A percentile compares a stretch with the other conserved stretches of the same genome.
Evolutionary conservation across 2,113 vertebrate genomes (phyloP).

Genomic region (Murina feae): DNA sequence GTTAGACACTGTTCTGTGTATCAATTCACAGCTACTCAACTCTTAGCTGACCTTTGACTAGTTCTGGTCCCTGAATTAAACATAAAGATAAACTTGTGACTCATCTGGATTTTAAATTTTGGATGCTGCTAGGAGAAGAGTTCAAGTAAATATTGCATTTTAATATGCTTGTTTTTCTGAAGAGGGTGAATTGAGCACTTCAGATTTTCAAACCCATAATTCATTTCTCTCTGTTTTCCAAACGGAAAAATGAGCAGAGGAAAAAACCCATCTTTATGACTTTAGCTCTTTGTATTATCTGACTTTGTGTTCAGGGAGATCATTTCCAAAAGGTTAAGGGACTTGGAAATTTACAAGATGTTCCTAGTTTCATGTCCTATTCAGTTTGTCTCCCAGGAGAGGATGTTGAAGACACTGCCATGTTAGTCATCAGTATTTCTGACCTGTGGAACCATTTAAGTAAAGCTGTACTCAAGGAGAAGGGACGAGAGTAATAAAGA

Average conservation of each 20-base stretch:
- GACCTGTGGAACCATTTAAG: background rate
- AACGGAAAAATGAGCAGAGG: slow-evolving; percentile 34
- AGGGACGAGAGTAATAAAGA: background rate
- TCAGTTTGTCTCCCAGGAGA: slow-evolving; percentile 15
- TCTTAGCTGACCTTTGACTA: slow-evolving; percentile 10
- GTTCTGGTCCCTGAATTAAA: slow-evolving; percentile 56
- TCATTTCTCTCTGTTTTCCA: slow-evolving; percentile 57
- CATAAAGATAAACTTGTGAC: slow-evolving; percentile 57
- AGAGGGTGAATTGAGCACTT: slow-evolving; percentile 39
- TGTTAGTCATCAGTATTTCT: background rate
- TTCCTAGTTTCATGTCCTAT: background rate
- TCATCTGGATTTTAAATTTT: slow-evolving; percentile 64
- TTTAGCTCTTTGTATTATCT: slow-evolving; percentile 13
- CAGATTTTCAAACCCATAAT: background rate
- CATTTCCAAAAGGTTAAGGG: slow-evolving; percentile 33
- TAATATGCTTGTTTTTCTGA: slow-evolving; percentile 65
- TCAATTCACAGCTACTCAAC: background rate
- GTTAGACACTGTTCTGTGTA: background rate
- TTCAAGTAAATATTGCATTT: slow-evolving; percentile 55
- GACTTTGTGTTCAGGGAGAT: slow-evolving; percentile 46
- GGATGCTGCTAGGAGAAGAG: slow-evolving; percentile 37
- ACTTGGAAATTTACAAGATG: slow-evolving; percentile 63
- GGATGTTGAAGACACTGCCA: background rate
- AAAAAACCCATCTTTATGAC: slow-evolving; percentile 20
- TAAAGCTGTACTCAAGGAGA: background rate